Conservation (phyloP, 2,113 vertebrate species). For the Hyaena hyaena region DNA sequence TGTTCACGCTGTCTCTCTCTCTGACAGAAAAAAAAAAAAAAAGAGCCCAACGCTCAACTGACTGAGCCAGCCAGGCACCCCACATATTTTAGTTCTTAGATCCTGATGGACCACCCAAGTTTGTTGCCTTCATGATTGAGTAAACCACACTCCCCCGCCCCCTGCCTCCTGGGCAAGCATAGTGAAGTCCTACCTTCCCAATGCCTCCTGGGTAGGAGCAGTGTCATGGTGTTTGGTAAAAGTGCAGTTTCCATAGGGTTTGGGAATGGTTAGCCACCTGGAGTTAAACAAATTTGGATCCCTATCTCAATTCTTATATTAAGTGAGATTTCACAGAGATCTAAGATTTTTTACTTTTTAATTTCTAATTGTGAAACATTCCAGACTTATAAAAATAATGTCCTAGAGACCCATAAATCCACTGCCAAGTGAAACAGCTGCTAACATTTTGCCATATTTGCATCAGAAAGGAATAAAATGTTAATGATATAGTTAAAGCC, state of each 20-base stretch:
- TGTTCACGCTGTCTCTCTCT: no score
- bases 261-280: neutral
- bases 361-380: neutral
- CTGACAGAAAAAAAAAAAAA: no score
- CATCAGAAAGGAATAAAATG: neutral
- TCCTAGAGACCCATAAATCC: neutral
- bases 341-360: conserved; percentile 12
- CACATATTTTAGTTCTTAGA: neutral
- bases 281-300: conserved; percentile 16
- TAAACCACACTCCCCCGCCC: neutral
- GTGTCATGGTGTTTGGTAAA: neutral
- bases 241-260: neutral
- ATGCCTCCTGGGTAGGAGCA: neutral
- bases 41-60: no score
- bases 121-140: neutral
- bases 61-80: no score
- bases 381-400: conserved; percentile 18
- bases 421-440: conserved; percentile 6
- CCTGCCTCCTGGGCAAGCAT: neutral
- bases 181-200: neutral
- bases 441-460: conserved; percentile 1
- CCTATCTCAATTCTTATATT: neutral
- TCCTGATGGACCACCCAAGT: neutral
- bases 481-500: neutral
- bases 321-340: neutral